A percentile compares a stretch with the other conserved stretches of the same genome.
Conservation (phyloP, 2,113 vertebrate species). For the Triplophysa tibetana region DNA sequence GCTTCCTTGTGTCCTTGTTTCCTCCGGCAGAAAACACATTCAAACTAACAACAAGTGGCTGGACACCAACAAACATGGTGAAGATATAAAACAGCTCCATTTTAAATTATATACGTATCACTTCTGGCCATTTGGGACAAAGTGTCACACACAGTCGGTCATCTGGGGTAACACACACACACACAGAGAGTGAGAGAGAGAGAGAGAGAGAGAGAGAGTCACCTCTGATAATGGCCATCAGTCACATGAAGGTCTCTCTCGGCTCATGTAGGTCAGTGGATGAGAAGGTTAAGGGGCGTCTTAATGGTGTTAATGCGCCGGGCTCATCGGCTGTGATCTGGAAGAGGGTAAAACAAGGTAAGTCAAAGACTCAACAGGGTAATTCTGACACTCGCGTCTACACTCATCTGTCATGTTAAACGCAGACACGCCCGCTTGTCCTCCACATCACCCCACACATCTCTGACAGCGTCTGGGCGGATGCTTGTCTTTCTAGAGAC, state of each 20-base stretch:
- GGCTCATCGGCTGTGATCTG: constrained; percentile 19
- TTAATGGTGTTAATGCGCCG: constrained; percentile 54
- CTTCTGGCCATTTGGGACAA: no score
- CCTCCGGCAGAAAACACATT: no score
- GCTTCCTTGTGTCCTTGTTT: constrained; percentile 14
- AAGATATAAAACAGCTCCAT: no score
- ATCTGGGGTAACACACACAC: constrained; percentile 3
- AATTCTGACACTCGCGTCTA: constrained; percentile 35
- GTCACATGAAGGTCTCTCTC: neutral
- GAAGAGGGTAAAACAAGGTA: neutral
- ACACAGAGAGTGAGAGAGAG: neutral
- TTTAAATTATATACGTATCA: no score
- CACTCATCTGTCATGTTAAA: constrained; percentile 31
- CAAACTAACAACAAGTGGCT: no score
- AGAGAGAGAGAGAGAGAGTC: constrained; percentile 14
- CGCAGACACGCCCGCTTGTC: neutral
- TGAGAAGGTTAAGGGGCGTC: constrained; percentile 49
- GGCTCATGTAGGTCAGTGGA: constrained; percentile 28
- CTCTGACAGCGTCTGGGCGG: no score
- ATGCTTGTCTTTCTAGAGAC: no score
- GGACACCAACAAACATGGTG: no score
- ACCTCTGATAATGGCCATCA: constrained; percentile 39
- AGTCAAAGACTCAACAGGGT: constrained; percentile 19
- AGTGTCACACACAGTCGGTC: neutral
- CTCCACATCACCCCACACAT: neutral